A percentile compares a stretch with the other conserved stretches of the same genome.
Conservation (phyloP, 2,113 vertebrate species). For the Ceyx melanurus region DNA sequence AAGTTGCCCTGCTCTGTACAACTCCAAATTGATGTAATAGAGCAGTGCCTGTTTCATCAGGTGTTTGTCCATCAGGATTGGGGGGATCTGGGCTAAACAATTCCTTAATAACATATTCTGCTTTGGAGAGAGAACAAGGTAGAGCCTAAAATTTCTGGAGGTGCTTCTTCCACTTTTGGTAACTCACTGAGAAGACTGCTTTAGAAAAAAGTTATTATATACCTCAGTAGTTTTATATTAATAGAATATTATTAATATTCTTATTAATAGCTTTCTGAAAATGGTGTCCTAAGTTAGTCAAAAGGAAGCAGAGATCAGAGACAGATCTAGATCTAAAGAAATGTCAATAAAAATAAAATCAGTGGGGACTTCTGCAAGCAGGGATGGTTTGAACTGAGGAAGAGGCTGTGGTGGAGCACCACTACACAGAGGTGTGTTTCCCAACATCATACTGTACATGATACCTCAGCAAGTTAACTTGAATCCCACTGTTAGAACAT, state of each 20-base stretch:
- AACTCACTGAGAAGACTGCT: neutral
- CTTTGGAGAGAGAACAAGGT: neutral
- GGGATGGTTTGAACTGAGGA: neutral
- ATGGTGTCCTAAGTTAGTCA: neutral
- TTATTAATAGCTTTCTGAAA: neutral
- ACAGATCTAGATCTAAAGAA: neutral
- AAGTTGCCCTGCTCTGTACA: conserved; percentile 32
- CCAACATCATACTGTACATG: neutral
- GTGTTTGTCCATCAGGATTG: neutral
- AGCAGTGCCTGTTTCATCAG: neutral
- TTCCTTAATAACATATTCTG: neutral
- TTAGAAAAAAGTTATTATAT: neutral
- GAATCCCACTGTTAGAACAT: neutral
- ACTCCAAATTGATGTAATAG: neutral
- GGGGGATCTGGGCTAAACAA: neutral
- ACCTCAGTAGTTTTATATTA: neutral
- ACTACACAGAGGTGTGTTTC: neutral
- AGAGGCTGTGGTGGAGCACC: neutral
- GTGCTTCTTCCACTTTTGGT: neutral
- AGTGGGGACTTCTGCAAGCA: neutral
- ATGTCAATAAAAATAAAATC: neutral
- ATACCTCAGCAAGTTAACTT: neutral
- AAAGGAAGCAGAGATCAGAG: neutral
- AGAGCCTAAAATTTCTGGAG: neutral
- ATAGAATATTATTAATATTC: too few relatives aligned